Evolutionary conservation across 2,797 vertebrate genomes (phyloP), one percentile per base, ranked within the genome.

Genomic region (Pseudochirops cupreus): DNA sequence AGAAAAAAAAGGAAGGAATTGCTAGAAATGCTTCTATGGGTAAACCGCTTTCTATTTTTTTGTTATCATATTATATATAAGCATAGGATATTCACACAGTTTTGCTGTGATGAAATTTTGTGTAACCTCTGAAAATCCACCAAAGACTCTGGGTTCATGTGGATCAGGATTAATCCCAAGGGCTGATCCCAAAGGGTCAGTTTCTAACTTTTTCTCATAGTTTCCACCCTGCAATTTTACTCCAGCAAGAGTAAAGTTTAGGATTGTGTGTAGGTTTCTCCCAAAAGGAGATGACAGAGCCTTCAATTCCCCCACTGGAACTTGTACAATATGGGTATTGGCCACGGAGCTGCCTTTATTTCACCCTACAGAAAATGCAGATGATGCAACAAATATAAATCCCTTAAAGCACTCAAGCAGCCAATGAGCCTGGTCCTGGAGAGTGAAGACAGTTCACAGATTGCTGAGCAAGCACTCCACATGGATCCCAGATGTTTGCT

Each of bases 1-100:
- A 56, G 31, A 92, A 33, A 29, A 29, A 67, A 67, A 91, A 89
- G 21, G 90, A 74, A 87, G 21, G 92, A 94, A 94, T 93, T 96
- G 4, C 52, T 52, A 1, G 57, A 31, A 4, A 50, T 28, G n/a
- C 0, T 18, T 29, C 46, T 94, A 93, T 89, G 89, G 52, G 33
- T 39, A 74, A 39, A 74, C 5, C 39, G 16, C 10, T 74, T 74
- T 74, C n/a, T 2, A 21, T 39, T 74, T 39, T 74, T 39, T 39
- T 18, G 59, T 5, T 39, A 74, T 6, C 31, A 39, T n/a, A 39
- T 74, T 39, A n/a, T n/a, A 74, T 74, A 39, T 24, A 74, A 74
- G 18, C 67, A 74, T 74, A 39, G n/a, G 33, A 74, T 74, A 74
- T 74, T 74, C 6, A 74, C 5, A 74, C 14, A 67, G 14, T 74